phyloP scores from a whole-genome alignment of 2,888 invertebrate species.

The Frankliniella fusca region DNA sequence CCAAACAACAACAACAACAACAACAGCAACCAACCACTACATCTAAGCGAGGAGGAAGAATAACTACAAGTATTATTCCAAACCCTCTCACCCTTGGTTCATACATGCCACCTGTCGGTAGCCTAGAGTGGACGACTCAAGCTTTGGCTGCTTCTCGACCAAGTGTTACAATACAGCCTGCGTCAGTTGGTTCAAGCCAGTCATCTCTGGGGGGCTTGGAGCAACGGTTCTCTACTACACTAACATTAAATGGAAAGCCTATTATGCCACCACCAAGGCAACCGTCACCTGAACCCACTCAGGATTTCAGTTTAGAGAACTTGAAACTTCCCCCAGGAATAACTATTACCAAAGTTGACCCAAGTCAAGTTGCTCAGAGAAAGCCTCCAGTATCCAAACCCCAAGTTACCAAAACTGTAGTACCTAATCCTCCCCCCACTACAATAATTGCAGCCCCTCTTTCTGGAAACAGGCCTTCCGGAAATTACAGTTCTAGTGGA shows the following conservation, averaged over 20 bases:
- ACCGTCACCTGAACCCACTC: conserved; percentile 41
- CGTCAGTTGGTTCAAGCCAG: not conserved
- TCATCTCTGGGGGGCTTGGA: not conserved
- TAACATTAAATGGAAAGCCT: conserved; percentile 14
- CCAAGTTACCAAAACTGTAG: not conserved
- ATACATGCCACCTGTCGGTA: not conserved
- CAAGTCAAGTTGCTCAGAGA: conserved; percentile 46
- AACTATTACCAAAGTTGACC: conserved; percentile 54
- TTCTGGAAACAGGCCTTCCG: not conserved
- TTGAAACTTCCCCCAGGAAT: conserved; percentile 73
- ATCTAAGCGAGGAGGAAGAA: conserved; percentile 33
- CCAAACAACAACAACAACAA: conserved; percentile 29
- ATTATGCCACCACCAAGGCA: conserved; percentile 36
- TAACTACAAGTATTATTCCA: not conserved
- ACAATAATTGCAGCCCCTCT: not conserved
- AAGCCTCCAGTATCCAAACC: conserved; percentile 8
- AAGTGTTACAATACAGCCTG: not conserved
- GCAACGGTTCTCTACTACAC: not conserved
- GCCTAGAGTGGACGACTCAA: not conserved
- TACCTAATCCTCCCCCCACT: not conserved
- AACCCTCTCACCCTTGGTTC: conserved; percentile 6
- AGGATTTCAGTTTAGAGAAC: conserved; percentile 51
- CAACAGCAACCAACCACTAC: conserved; percentile 36
- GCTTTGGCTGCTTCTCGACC: not conserved
- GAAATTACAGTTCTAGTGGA: not conserved